Percentiles rank a stretch among this genome's conserved stretches.
Evolutionary conservation across 2,797 vertebrate species (phyloP).

Genomic region (Florisuga fusca): DNA sequence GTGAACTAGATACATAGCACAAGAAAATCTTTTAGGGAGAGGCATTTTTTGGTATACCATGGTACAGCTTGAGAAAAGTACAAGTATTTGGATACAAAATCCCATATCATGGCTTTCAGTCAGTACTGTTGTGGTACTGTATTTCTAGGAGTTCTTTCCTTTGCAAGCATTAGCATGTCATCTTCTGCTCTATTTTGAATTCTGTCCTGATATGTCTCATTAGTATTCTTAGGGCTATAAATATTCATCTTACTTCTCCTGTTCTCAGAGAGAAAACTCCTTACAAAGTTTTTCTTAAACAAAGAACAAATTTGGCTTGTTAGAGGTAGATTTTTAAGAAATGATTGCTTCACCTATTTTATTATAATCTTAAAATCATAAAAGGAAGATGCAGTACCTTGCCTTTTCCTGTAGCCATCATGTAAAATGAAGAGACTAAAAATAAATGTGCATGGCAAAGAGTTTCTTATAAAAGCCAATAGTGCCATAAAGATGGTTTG

Average conservation of each 20-base stretch:
- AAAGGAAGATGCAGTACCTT: neutral
- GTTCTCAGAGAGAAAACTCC: neutral
- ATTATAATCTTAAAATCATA: neutral
- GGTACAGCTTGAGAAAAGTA: neutral
- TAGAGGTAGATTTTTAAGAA: neutral
- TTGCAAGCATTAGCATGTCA: conserved; percentile 18
- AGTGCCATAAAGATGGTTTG: neutral
- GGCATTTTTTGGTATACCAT: neutral
- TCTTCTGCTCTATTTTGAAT: neutral
- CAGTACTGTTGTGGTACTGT: neutral
- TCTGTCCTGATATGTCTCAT: neutral
- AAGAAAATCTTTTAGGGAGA: neutral
- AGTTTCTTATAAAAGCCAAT: neutral
- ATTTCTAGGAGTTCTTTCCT: conserved; percentile 9
- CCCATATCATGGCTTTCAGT: neutral
- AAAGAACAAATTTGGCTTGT: neutral
- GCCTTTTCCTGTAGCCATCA: neutral
- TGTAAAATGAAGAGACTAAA: neutral
- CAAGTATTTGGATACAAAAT: neutral
- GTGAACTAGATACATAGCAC: neutral
- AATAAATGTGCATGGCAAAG: neutral
- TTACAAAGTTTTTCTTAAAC: neutral
- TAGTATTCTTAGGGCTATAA: conserved; percentile 3
- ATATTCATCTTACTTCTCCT: neutral
- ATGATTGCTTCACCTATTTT: neutral